These are phyloP conservation scores for Acanthurus tractus DNA, from an alignment of 2,797 vertebrate genomes.

Conservation along the genomic window DNA sequence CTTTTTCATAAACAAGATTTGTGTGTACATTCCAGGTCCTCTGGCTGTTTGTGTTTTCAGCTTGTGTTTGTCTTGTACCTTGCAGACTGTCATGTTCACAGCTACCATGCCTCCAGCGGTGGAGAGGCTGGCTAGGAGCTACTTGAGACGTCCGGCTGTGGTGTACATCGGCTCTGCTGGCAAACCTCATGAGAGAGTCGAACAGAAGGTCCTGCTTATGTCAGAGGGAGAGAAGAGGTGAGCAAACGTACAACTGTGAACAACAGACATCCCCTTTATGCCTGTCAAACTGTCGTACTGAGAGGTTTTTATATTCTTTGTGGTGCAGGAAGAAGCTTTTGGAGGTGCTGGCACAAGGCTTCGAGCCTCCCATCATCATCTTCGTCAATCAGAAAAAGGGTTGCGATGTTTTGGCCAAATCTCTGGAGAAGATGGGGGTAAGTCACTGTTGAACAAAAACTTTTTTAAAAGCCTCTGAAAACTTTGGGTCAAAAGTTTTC, in stretches of 20 bases:
- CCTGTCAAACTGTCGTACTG: constrained; percentile 5
- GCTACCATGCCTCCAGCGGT: constrained; percentile 97
- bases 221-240: constrained; percentile 97
- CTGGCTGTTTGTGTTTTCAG: not conserved
- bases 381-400: constrained; percentile 99
- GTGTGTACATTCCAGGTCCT: not conserved
- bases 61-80: not conserved
- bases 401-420: constrained; percentile 97
- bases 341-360: constrained; percentile 93
- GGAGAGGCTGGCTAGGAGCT: constrained; percentile 95
- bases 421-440: constrained; percentile 99
- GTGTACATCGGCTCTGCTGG: constrained; percentile 98
- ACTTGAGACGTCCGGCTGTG: constrained; percentile 94
- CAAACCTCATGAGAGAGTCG: constrained; percentile 98
- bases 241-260: not conserved
- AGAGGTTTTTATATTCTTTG: constrained; percentile 31
- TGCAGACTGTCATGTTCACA: constrained; percentile 98
- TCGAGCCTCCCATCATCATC: constrained; percentile 98
- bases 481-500: too few relatives aligned
- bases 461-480: not conserved
- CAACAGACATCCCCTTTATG: fast-evolving
- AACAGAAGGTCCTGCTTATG: constrained; percentile 99
- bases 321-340: constrained; percentile 94
- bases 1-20: not conserved
- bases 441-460: constrained; percentile 47